Evolutionary conservation across 2,113 vertebrate species (phyloP).

Genomic region (Ptilonorhynchus violaceus): DNA sequence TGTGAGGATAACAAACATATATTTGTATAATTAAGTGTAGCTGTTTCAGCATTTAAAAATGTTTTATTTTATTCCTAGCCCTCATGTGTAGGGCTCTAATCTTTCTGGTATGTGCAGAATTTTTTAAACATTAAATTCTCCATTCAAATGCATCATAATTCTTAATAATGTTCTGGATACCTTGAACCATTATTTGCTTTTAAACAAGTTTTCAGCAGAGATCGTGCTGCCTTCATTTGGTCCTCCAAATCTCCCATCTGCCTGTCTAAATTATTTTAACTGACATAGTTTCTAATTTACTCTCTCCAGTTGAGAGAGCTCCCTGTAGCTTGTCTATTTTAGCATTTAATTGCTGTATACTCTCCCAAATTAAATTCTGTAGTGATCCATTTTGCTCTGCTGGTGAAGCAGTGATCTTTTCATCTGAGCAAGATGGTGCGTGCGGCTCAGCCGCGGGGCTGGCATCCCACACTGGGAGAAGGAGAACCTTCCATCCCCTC

Average conservation of each 20-base stretch:
- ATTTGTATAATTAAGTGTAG: background rate
- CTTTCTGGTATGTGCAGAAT: background rate
- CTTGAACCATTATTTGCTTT: constrained; percentile 47
- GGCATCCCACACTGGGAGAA: background rate
- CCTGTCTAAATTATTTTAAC: constrained; percentile 78
- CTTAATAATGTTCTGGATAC: constrained; percentile 48
- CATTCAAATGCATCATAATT: constrained; percentile 44
- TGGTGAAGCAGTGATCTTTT: constrained; percentile 73
- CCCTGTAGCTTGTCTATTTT: constrained; percentile 75
- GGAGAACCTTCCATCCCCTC: background rate
- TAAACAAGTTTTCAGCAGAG: constrained; percentile 54
- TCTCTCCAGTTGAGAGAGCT: constrained; percentile 77
- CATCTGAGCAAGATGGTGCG: constrained; percentile 24
- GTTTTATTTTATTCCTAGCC: background rate
- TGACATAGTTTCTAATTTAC: constrained; percentile 79
- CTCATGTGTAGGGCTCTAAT: background rate
- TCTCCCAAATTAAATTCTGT: constrained; percentile 79
- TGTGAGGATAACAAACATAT: background rate
- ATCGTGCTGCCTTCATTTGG: constrained; percentile 45
- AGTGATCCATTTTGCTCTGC: constrained; percentile 76
- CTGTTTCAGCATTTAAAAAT: background rate
- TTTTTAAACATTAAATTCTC: constrained; percentile 51
- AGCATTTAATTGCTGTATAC: constrained; percentile 80
- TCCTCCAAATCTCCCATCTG: constrained; percentile 62
- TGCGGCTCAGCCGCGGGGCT: background rate